Conservation (phyloP, 2,888 invertebrate genomes). For the Petrolisthes cinctipes region DNA sequence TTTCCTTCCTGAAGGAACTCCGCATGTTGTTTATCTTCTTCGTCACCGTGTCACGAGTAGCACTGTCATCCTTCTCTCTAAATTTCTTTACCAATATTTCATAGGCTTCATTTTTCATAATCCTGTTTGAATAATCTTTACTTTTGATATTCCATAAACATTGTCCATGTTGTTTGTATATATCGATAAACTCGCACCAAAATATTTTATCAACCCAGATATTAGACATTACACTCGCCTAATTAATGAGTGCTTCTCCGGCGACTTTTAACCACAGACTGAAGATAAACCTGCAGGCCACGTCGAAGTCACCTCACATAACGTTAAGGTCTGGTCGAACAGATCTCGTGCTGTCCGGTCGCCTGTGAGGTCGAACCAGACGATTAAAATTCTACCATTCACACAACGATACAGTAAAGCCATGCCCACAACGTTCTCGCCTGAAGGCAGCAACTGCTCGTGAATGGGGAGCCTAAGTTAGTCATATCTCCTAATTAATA, state of each 20-base stretch:
- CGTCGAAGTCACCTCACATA: background rate
- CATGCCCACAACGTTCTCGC: no score
- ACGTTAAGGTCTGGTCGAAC: background rate
- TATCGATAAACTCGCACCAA: constrained; percentile 1
- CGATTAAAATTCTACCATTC: background rate
- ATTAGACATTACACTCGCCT: background rate
- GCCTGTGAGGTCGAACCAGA: background rate
- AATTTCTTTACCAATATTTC: background rate
- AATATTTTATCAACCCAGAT: background rate
- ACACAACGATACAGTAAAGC: background rate
- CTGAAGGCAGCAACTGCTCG: no score
- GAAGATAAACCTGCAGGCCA: background rate
- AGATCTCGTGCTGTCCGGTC: background rate
- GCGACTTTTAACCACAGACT: background rate
- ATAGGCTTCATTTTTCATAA: constrained; percentile 15
- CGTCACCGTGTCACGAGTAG: background rate
- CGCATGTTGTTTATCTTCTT: background rate
- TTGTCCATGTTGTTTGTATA: background rate
- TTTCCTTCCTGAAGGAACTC: background rate
- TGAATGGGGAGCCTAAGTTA: no score
- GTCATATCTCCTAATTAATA: no score
- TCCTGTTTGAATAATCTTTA: constrained; percentile 21
- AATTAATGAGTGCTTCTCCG: background rate
- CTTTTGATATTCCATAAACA: constrained; percentile 2
- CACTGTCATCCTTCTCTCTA: background rate